These are phyloP conservation scores for Uria aalge DNA, from an alignment of 2,113 vertebrate species.

Conservation along the genomic window DNA sequence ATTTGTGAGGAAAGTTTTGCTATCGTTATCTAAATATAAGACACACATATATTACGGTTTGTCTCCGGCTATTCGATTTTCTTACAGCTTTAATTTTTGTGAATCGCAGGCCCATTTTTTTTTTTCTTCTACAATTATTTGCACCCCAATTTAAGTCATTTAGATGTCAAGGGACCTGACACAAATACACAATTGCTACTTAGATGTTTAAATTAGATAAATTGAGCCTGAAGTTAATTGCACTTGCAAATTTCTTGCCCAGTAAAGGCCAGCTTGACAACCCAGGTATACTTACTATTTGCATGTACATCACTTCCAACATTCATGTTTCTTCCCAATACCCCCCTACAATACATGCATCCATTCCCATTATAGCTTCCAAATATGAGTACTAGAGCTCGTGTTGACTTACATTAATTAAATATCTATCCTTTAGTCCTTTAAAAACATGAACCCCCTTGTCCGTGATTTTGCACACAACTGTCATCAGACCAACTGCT, in stretches of 20 bases:
- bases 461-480: not conserved
- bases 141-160: not conserved
- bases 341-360: not conserved
- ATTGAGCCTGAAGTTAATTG: conserved; percentile 26
- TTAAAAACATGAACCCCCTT: not conserved
- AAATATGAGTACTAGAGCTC: not conserved
- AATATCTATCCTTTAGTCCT: not conserved
- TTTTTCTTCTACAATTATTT: not conserved
- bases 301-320: not conserved
- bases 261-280: not conserved
- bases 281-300: not conserved
- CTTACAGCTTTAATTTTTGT: not conserved
- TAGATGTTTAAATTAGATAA: conserved; percentile 19
- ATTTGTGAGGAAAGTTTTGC: not conserved
- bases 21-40: not conserved
- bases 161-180: not conserved
- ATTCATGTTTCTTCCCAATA: not conserved
- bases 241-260: not conserved
- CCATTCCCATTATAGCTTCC: not conserved
- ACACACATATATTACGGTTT: not conserved
- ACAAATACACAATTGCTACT: not conserved
- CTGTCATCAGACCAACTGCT: not conserved
- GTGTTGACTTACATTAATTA: not conserved
- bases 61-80: not conserved
- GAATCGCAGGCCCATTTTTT: not conserved